Conservation (phyloP, 2,113 vertebrate genomes). For the Rhizomys pruinosus region DNA sequence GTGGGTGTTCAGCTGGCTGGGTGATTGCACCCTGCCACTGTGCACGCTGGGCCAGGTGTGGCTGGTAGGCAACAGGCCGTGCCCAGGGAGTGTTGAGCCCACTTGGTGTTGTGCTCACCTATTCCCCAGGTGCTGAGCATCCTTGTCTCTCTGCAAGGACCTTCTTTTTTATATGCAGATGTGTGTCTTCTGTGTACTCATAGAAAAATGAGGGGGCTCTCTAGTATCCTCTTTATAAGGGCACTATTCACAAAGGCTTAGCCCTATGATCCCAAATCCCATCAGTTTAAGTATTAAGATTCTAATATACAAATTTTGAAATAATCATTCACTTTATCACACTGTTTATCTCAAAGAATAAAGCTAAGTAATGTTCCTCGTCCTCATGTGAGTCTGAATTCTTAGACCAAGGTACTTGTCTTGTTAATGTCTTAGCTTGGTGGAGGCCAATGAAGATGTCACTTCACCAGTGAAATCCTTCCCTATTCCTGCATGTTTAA, state of each 20-base stretch:
- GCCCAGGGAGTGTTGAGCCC: too few relatives aligned
- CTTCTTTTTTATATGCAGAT: not conserved
- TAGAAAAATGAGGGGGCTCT: not conserved
- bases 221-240: not conserved
- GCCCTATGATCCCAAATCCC: not conserved
- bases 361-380: not conserved
- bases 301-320: not conserved
- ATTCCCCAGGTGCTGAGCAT: too few relatives aligned
- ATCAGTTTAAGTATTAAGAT: not conserved
- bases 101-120: too few relatives aligned
- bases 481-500: not conserved
- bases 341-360: not conserved
- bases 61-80: too few relatives aligned
- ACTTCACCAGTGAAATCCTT: slow-evolving; percentile 12
- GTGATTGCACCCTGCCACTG: too few relatives aligned
- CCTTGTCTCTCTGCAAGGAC: too few relatives aligned
- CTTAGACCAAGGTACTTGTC: not conserved
- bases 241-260: not conserved
- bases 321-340: not conserved
- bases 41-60: too few relatives aligned
- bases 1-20: too few relatives aligned
- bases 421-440: too few relatives aligned
- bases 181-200: not conserved
- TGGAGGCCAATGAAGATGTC: not conserved
- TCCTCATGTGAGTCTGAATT: not conserved